These are phyloP conservation scores for Dallia pectoralis DNA, from an alignment of 2,797 vertebrate species.

Conservation along the genomic window DNA sequence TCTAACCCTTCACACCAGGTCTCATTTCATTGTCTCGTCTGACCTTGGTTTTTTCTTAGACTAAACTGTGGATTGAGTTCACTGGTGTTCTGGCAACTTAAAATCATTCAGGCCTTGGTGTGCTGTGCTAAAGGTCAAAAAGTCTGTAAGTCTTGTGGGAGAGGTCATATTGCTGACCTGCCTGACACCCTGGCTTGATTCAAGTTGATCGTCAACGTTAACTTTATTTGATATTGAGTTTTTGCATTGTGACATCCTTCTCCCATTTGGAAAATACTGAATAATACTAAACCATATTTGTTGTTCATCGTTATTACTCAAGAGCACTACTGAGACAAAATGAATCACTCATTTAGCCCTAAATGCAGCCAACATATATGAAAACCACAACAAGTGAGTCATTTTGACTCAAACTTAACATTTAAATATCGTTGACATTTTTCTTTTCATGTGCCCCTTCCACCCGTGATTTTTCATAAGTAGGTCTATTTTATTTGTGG, in stretches of 20 bases:
- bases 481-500: too few relatives aligned
- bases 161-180: not conserved
- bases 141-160: not conserved
- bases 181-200: not conserved
- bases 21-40: too few relatives aligned
- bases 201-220: not conserved
- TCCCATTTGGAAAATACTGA: not conserved
- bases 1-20: too few relatives aligned
- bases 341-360: not conserved
- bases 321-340: not conserved
- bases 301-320: not conserved
- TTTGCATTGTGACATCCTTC: not conserved
- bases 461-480: too few relatives aligned
- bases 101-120: not conserved
- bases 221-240: not conserved
- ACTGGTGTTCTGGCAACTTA: conserved; percentile 8
- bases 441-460: too few relatives aligned
- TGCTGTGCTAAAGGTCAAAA: not conserved
- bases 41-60: not conserved
- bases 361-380: too few relatives aligned
- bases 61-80: not conserved
- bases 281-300: not conserved
- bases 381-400: too few relatives aligned
- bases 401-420: too few relatives aligned
- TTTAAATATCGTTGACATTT: too few relatives aligned